A percentile compares a stretch with the other conserved stretches of the same genome.
These are phyloP conservation scores for Prionailurus bengalensis DNA, from an alignment of 2,113 vertebrate species.

Conservation along the genomic window DNA sequence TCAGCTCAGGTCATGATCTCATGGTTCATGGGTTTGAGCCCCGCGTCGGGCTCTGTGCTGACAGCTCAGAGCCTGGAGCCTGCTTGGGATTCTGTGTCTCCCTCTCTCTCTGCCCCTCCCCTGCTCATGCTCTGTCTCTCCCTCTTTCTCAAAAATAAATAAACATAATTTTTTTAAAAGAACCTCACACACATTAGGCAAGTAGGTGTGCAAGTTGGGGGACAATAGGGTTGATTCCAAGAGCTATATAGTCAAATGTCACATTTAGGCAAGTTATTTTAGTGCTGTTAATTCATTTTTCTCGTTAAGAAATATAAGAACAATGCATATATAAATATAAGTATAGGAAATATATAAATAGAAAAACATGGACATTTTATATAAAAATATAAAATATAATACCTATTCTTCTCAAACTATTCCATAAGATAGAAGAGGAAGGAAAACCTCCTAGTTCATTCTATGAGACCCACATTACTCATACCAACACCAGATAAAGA, in stretches of 20 bases:
- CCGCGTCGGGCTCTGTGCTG: too few species aligned
- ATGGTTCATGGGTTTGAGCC: too few species aligned
- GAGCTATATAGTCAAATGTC: background rate
- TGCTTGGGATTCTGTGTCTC: too few species aligned
- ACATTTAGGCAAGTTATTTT: background rate
- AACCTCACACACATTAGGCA: rapidly evolving
- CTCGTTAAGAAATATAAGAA: background rate
- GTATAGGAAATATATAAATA: background rate
- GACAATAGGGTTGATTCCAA: background rate
- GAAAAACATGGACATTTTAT: background rate
- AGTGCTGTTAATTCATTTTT: background rate
- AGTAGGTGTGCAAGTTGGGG: background rate
- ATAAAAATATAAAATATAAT: background rate
- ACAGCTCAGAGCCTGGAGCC: too few species aligned
- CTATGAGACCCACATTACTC: background rate
- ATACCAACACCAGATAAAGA: background rate
- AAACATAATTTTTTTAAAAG: background rate
- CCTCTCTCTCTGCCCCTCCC: too few species aligned
- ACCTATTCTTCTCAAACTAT: background rate
- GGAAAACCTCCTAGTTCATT: background rate
- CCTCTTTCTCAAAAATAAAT: too few species aligned
- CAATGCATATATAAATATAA: background rate
- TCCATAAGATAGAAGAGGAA: background rate
- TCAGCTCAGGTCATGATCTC: too few species aligned
- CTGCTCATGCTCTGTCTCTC: too few species aligned